Evolutionary conservation across 2,797 vertebrate species (phyloP), one percentile per base, ranked within the genome.

Genomic region (Cryptoblepharus egeriae): DNA sequence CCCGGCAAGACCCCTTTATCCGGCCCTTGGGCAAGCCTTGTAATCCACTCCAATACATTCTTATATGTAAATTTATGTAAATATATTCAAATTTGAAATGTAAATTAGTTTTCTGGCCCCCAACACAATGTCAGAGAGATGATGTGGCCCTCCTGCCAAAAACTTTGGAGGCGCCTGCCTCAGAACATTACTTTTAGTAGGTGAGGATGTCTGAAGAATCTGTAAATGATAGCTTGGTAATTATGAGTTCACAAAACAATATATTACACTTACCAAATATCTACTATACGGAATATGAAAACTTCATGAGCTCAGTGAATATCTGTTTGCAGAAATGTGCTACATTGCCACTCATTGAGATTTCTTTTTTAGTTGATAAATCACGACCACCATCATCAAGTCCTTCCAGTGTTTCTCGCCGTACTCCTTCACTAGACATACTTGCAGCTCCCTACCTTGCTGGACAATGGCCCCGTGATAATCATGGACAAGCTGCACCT

Each of bases 401-500:
- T 55, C 95, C 95, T 88, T 94, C 96, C 82, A 96, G 94, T 90
- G 90, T 95, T 86, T 95, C 97, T 93, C 97, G 97, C 82, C 97
- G 97, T 77, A 98, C 97, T 32, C 98, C 97, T 87, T 97, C 97
- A 0, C 87, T 98, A 96, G 97, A 98, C 91, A 96, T 97, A 0
- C 94, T 97, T 70, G 97, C 98, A 92, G 96, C 97, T 91, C 96
- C 97, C 0, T 97, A 98, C 94, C 97, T 98, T 91, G 96, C 97
- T 90, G 98, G 98, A 83, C 98, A 97, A 94, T 97, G 98, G 98
- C 99, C 98, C 96, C 97, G 97, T 93, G 98, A 99, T 92, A 96
- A 96, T 92, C 97, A 97, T 35, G 95, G 96, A 35, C 97, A 97
- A 77, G 95, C 96, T 88, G 93, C 96, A 92, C 97, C 97, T 87